Conservation (phyloP, 2,797 vertebrate genomes). For the Schizothorax lantsangensis region DNA sequence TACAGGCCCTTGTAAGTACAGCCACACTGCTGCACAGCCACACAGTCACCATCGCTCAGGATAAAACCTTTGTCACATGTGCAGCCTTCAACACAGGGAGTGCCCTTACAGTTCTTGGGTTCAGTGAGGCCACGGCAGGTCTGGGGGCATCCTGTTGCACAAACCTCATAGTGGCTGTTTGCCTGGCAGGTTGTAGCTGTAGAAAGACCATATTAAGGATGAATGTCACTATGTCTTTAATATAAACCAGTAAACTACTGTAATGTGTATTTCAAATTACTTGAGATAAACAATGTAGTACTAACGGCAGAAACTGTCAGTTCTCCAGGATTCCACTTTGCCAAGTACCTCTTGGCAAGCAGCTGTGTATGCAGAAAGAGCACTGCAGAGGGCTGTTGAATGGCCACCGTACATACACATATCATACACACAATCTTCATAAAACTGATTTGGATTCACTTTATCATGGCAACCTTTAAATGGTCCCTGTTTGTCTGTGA, state of each 20-base stretch:
- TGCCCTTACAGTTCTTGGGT: slow-evolving; percentile 53
- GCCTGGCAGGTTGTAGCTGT: slow-evolving; percentile 72
- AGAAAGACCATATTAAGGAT: slow-evolving; percentile 13
- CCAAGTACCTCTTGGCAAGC: slow-evolving; percentile 74
- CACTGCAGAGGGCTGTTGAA: slow-evolving; percentile 73
- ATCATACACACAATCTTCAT: slow-evolving; percentile 81
- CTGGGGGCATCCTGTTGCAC: slow-evolving; percentile 69
- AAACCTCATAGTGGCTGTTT: slow-evolving; percentile 79
- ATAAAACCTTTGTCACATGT: slow-evolving; percentile 75
- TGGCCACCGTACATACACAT: slow-evolving; percentile 79
- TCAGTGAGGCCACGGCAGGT: slow-evolving; percentile 64
- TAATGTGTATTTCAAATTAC: neutral
- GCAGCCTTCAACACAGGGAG: slow-evolving; percentile 75
- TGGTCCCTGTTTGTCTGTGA: slow-evolving; percentile 71
- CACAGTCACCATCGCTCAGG: slow-evolving; percentile 72
- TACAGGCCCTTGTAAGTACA: slow-evolving; percentile 72
- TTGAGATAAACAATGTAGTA: neutral
- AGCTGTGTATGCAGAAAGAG: slow-evolving; percentile 72
- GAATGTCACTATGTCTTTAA: neutral
- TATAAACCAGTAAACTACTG: neutral
- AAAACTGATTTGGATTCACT: slow-evolving; percentile 68
- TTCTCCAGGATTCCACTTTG: slow-evolving; percentile 75
- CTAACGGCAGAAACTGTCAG: slow-evolving; percentile 77
- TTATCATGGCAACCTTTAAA: slow-evolving; percentile 74
- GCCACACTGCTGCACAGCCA: slow-evolving; percentile 74